phyloP scores from a whole-genome alignment of 2,797 vertebrate genomes.

The Danio jaintianensis region DNA sequence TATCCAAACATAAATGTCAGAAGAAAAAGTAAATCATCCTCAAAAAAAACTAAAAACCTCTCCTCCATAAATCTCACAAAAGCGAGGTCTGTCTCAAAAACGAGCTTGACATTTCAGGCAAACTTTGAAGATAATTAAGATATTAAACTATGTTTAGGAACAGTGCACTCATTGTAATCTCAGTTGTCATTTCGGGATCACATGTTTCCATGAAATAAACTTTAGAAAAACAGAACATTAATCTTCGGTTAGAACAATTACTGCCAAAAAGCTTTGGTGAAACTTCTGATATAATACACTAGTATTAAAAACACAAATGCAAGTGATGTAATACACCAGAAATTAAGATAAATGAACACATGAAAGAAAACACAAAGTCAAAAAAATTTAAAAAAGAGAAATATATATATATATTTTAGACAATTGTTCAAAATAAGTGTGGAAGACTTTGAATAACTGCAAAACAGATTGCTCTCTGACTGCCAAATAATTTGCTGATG shows the following conservation, averaged over 20 bases:
- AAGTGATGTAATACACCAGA: not conserved
- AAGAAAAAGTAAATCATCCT: not conserved
- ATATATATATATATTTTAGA: not conserved
- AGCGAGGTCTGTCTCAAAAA: not conserved
- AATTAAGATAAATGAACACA: not conserved
- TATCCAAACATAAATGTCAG: slow-evolving; percentile 4
- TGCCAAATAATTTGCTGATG: not conserved
- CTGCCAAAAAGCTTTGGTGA: not conserved
- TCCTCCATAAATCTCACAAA: slow-evolving; percentile 13
- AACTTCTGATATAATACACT: not conserved
- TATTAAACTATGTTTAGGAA: slow-evolving; percentile 8
- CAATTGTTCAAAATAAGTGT: not conserved
- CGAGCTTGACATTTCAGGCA: slow-evolving; percentile 10
- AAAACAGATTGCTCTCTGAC: not conserved
- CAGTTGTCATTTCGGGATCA: not conserved
- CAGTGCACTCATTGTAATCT: slow-evolving; percentile 6
- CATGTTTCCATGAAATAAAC: not conserved
- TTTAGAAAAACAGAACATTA: slow-evolving; percentile 12
- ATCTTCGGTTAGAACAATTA: not conserved
- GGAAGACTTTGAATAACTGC: not conserved
- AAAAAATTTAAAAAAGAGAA: not conserved
- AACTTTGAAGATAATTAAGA: not conserved
- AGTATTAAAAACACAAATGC: not conserved
- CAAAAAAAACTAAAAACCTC: not conserved
- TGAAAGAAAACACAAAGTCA: slow-evolving; percentile 2